Percentiles rank a stretch among this genome's conserved stretches.
phyloP scores from a whole-genome alignment of 2,797 vertebrate genomes.

The Typhlichthys eigenmanni region DNA sequence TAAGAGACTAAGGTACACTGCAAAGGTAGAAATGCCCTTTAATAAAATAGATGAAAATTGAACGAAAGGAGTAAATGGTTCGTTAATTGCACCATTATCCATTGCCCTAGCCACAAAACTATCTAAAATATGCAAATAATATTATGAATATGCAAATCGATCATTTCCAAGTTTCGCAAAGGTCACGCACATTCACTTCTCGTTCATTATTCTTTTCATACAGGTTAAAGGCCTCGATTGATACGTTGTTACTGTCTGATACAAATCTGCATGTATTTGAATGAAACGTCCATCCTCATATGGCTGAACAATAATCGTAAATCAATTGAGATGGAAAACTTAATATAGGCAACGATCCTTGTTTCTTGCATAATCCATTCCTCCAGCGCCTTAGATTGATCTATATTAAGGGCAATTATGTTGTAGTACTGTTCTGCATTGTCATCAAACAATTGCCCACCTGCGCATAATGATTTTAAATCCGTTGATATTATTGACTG shows the following conservation, averaged over 20 bases:
- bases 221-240: conserved; percentile 10
- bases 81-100: conserved; percentile 8
- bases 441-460: conserved; percentile 27
- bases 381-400: conserved; percentile 24
- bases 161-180: conserved; percentile 28
- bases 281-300: conserved; percentile 28
- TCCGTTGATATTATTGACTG: conserved; percentile 11
- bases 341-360: not conserved
- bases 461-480: conserved; percentile 36
- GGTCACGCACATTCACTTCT: conserved; percentile 34
- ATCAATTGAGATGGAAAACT: conserved; percentile 27
- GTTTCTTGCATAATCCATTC: conserved; percentile 30
- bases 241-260: conserved; percentile 21
- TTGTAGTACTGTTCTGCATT: conserved; percentile 39
- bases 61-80: conserved; percentile 9
- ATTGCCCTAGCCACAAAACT: not conserved
- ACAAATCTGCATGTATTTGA: conserved; percentile 17
- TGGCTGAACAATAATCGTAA: conserved; percentile 22
- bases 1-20: conserved; percentile 64
- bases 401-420: conserved; percentile 8
- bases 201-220: conserved; percentile 25
- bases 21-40: conserved; percentile 54
- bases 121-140: conserved; percentile 31
- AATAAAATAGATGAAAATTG: conserved; percentile 6
- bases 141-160: conserved; percentile 37